These are phyloP conservation scores for Poeciliopsis presidionis DNA, from an alignment of 2,797 vertebrate genomes.

Conservation along the genomic window DNA sequence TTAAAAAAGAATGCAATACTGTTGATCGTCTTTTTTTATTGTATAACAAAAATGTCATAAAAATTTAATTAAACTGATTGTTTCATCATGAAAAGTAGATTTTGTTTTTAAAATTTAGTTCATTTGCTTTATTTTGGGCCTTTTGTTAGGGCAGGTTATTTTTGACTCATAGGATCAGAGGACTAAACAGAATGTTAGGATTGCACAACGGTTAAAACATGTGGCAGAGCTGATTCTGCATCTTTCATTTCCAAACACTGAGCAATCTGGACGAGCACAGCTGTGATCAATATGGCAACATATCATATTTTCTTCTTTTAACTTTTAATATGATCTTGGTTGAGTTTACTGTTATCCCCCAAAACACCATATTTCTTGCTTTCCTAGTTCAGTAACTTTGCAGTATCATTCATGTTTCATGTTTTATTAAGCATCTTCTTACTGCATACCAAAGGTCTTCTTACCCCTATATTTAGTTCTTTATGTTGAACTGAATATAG, in stretches of 20 bases:
- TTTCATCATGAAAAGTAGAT: no score
- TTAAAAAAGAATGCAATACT: no score
- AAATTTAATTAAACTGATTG: no score
- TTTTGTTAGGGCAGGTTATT: no score
- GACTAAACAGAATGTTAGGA: no score
- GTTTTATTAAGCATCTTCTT: slow-evolving; percentile 9
- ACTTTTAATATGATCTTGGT: slow-evolving; percentile 41
- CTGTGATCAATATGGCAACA: slow-evolving; percentile 46
- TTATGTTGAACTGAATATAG: slow-evolving; percentile 62
- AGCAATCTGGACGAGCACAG: slow-evolving; percentile 50
- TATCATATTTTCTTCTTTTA: slow-evolving; percentile 54
- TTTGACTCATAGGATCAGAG: no score
- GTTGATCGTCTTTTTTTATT: no score
- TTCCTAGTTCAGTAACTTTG: slow-evolving; percentile 21
- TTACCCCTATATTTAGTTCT: not conserved
- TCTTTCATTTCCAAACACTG: slow-evolving; percentile 31
- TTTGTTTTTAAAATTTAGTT: no score
- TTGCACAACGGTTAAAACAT: slow-evolving; percentile 21
- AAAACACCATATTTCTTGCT: slow-evolving; percentile 52
- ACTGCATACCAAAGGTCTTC: slow-evolving; percentile 46
- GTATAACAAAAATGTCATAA: no score
- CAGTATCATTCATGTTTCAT: slow-evolving; percentile 40
- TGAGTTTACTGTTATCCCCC: slow-evolving; percentile 39
- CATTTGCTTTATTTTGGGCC: no score
- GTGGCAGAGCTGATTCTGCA: slow-evolving; percentile 33